Conservation (phyloP, 2,113 vertebrate genomes). For the Vanacampus margaritifer region DNA sequence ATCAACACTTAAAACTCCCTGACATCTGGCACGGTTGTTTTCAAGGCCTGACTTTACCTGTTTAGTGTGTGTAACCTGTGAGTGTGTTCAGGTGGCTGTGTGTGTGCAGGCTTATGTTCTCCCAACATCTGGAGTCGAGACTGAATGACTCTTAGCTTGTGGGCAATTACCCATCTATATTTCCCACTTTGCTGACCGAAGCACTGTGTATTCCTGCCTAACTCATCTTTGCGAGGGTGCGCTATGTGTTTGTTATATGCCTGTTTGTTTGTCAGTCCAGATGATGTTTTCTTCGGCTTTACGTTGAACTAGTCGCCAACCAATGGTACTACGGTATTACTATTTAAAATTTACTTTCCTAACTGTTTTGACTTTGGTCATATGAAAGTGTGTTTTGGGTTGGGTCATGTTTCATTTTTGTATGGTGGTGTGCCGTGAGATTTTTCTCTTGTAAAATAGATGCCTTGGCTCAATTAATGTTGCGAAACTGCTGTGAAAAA, state of each 20-base stretch:
- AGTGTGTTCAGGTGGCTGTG: conserved; percentile 4
- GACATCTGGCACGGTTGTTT: conserved; percentile 79
- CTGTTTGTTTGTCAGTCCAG: no score
- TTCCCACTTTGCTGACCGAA: conserved; percentile 46
- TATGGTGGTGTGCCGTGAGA: not conserved
- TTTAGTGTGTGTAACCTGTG: conserved; percentile 20
- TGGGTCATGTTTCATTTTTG: not conserved
- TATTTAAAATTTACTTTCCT: no score
- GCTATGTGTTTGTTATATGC: no score
- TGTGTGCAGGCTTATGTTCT: conserved; percentile 45
- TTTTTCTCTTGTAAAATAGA: no score
- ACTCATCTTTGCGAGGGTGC: no score
- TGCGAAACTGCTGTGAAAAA: no score
- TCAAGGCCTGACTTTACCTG: conserved; percentile 54
- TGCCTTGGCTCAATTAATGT: not conserved
- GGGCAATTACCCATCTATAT: conserved; percentile 56
- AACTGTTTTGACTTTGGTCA: no score
- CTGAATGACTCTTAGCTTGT: conserved; percentile 71
- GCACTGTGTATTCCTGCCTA: conserved; percentile 3
- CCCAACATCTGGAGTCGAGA: conserved; percentile 87
- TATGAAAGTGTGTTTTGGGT: not conserved
- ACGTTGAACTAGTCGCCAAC: no score
- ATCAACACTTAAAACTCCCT: conserved; percentile 73
- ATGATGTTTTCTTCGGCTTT: no score
- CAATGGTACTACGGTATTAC: no score